phyloP scores from a whole-genome alignment of 2,113 vertebrate species.

The Sorex fumeus region DNA sequence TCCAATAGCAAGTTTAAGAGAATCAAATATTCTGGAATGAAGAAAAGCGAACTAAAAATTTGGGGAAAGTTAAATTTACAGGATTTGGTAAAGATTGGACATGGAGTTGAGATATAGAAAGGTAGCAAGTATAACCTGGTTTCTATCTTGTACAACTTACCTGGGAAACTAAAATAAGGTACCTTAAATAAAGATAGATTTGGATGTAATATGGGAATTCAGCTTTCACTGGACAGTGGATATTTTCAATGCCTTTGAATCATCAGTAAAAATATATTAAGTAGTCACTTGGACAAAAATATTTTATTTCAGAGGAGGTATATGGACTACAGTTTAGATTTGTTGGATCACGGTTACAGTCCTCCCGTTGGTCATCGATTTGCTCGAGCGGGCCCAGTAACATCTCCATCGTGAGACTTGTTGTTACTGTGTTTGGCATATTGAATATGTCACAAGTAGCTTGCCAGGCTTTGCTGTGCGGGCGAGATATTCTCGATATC shows the following conservation, averaged over 20 bases:
- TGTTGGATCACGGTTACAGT: too few species aligned
- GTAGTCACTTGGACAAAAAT: neutral
- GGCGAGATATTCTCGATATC: too few species aligned
- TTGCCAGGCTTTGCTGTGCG: too few species aligned
- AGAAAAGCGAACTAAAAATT: neutral
- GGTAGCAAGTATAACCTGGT: neutral
- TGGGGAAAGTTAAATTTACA: neutral
- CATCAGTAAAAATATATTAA: conserved; percentile 42
- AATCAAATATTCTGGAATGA: neutral
- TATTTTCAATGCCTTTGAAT: neutral
- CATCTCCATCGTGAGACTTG: too few species aligned
- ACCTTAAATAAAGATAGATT: neutral
- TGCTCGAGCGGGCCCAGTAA: too few species aligned
- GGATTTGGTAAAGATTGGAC: neutral
- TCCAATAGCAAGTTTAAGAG: conserved; percentile 20
- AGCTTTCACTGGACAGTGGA: neutral
- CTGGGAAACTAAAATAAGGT: neutral
- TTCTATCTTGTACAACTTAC: neutral
- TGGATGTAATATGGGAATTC: neutral
- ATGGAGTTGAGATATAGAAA: neutral
- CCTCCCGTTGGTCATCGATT: too few species aligned
- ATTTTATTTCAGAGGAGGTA: neutral
- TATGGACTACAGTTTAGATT: conserved; percentile 19
- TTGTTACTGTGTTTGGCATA: too few species aligned
- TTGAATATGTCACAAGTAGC: too few species aligned